Conservation (phyloP, 2,888 invertebrate species). For the Elysia crispata region DNA sequence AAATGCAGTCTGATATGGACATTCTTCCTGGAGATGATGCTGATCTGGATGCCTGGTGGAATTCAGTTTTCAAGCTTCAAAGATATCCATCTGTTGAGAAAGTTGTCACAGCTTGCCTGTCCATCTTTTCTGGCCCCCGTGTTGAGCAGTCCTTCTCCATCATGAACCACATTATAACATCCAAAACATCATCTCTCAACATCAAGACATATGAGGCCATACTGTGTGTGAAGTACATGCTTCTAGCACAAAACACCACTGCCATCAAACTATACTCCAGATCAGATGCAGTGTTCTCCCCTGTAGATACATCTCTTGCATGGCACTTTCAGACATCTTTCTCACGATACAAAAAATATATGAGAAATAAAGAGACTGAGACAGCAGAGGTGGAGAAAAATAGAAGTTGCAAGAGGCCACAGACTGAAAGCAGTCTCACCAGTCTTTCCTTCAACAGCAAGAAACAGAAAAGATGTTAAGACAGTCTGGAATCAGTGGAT, state of each 20-base stretch:
- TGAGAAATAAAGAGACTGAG: neutral
- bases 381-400: neutral
- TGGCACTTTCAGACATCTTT: constrained; percentile 6
- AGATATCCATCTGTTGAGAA: too few relatives aligned
- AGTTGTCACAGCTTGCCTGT: too few relatives aligned
- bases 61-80: constrained; percentile 1
- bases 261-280: neutral
- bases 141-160: too few relatives aligned
- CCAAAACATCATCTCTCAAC: neutral
- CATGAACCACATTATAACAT: too few relatives aligned
- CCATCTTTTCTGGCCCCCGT: constrained; percentile 14
- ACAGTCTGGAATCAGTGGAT: too few relatives aligned
- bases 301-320: constrained; percentile 19
- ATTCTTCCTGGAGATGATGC: neutral
- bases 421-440: neutral
- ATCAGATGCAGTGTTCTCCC: constrained; percentile 7
- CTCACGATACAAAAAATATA: neutral
- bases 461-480: too few relatives aligned
- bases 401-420: neutral
- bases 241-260: neutral
- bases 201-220: constrained; percentile 3
- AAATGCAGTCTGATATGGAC: too few relatives aligned
- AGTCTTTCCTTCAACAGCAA: neutral
- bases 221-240: neutral
- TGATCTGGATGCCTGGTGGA: constrained; percentile 14